A percentile compares a stretch with the other conserved stretches of the same genome.
Evolutionary conservation across 1,140 invertebrate genomes (phyloP).

Genomic region (Heliothis virescens): DNA sequence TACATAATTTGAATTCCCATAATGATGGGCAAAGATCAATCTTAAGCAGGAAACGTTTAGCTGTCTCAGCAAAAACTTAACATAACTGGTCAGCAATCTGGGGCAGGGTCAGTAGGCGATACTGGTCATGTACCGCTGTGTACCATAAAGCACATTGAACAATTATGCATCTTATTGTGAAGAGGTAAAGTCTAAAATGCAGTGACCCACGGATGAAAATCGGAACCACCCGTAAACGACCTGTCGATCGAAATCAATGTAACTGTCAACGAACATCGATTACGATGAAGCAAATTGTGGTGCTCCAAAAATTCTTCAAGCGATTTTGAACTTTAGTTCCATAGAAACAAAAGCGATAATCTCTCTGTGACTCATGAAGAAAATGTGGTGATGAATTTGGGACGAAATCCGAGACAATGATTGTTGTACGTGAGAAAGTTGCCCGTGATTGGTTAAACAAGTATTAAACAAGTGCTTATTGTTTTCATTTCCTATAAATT

Average conservation of each 20-base stretch:
- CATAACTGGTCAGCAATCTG: constrained; percentile 49
- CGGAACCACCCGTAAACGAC: constrained; percentile 27
- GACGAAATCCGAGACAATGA: constrained; percentile 25
- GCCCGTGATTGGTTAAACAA: background rate
- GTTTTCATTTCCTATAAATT: constrained; percentile 14
- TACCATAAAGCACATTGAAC: background rate
- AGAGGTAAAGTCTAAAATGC: constrained; percentile 12
- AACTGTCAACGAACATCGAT: constrained; percentile 61
- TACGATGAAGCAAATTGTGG: constrained; percentile 41
- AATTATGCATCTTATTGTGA: constrained; percentile 25
- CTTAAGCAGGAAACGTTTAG: constrained; percentile 23
- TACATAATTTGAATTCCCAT: no score
- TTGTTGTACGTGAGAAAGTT: constrained; percentile 43
- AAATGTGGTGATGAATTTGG: constrained; percentile 25
- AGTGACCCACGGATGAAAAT: background rate
- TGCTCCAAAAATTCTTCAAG: constrained; percentile 19
- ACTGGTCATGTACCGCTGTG: constrained; percentile 34
- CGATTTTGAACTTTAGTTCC: constrained; percentile 1
- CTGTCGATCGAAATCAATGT: constrained; percentile 55
- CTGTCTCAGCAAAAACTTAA: constrained; percentile 41
- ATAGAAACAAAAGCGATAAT: background rate
- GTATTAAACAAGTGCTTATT: constrained; percentile 27
- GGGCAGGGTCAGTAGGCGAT: constrained; percentile 61
- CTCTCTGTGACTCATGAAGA: background rate
- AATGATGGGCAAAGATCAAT: constrained; percentile 1